These are phyloP conservation scores for Anorthoa munda DNA, from an alignment of 2,888 invertebrate species.

Conservation along the genomic window DNA sequence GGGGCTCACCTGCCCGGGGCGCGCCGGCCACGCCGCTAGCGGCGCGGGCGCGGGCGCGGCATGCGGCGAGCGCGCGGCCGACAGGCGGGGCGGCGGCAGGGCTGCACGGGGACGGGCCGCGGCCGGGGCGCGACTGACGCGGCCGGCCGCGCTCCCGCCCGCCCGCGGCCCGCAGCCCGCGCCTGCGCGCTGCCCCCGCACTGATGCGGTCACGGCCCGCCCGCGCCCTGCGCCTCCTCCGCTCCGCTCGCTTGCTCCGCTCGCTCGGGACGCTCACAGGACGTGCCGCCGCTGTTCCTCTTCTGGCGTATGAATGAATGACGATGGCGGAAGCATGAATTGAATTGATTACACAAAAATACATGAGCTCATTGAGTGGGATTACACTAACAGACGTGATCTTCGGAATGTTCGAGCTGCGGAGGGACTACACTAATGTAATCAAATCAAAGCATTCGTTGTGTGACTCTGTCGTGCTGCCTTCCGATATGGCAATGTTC, in stretches of 20 bases:
- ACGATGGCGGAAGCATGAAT: constrained; percentile 53
- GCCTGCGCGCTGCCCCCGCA: constrained; percentile 19
- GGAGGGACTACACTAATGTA: not conserved
- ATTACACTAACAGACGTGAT: not conserved
- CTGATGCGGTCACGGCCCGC: constrained; percentile 5
- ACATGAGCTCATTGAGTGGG: constrained; percentile 31
- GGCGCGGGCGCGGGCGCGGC: constrained; percentile 81
- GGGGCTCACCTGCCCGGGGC: constrained; percentile 76
- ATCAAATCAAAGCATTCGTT: not conserved
- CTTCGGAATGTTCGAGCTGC: not conserved
- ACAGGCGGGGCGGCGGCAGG: constrained; percentile 77
- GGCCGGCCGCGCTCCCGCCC: constrained; percentile 56
- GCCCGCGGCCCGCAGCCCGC: constrained; percentile 27
- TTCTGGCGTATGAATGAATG: constrained; percentile 59
- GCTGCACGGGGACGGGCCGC: constrained; percentile 77
- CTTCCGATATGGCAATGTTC: not conserved
- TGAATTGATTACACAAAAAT: constrained; percentile 51
- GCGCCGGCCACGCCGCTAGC: constrained; percentile 82
- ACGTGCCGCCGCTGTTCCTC: constrained; percentile 23
- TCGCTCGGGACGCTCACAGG: constrained; percentile 24
- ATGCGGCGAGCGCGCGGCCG: constrained; percentile 82
- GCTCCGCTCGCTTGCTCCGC: constrained; percentile 11
- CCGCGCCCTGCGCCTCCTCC: constrained; percentile 7
- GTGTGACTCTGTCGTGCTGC: not conserved
- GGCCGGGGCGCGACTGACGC: constrained; percentile 82